Evolutionary conservation across 1,140 invertebrate species (phyloP).

Genomic region (Bombyx mandarina): DNA sequence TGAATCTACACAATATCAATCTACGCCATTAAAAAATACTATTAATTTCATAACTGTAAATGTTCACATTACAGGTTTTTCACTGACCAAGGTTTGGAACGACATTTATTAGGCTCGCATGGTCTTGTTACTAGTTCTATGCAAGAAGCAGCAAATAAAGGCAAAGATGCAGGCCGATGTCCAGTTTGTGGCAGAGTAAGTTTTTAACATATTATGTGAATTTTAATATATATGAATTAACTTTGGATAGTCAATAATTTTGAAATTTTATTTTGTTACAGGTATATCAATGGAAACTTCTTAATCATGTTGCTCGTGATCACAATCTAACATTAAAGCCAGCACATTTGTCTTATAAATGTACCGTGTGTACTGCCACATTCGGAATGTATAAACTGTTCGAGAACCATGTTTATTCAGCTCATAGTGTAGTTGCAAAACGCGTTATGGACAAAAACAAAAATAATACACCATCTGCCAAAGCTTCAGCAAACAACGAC

Average conservation of each 20-base stretch:
- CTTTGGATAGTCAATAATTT: too few relatives aligned
- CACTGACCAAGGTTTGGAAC: conserved; percentile 86
- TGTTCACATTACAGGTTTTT: conserved; percentile 67
- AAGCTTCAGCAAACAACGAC: conserved; percentile 53
- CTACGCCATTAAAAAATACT: neutral
- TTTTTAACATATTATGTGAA: neutral
- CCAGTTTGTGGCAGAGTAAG: conserved; percentile 91
- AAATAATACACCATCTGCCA: conserved; percentile 46
- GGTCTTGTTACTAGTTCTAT: conserved; percentile 95
- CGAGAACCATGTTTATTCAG: conserved; percentile 94
- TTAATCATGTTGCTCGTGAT: conserved; percentile 91
- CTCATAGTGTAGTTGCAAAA: conserved; percentile 88
- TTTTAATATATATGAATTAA: too few relatives aligned
- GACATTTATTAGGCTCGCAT: conserved; percentile 93
- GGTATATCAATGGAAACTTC: conserved; percentile 93
- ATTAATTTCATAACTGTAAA: neutral
- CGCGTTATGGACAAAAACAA: conserved; percentile 84
- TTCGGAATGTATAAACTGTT: conserved; percentile 97
- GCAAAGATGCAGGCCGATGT: conserved; percentile 93
- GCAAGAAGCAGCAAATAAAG: conserved; percentile 95
- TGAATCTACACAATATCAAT: too few relatives aligned
- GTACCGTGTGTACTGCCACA: conserved; percentile 93
- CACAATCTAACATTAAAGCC: conserved; percentile 93
- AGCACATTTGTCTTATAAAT: conserved; percentile 93
- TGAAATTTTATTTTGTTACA: conserved; percentile 41